Base-by-base conservation (phyloP, 2,888 invertebrate species). In the Gryllus longicercus region DNA sequence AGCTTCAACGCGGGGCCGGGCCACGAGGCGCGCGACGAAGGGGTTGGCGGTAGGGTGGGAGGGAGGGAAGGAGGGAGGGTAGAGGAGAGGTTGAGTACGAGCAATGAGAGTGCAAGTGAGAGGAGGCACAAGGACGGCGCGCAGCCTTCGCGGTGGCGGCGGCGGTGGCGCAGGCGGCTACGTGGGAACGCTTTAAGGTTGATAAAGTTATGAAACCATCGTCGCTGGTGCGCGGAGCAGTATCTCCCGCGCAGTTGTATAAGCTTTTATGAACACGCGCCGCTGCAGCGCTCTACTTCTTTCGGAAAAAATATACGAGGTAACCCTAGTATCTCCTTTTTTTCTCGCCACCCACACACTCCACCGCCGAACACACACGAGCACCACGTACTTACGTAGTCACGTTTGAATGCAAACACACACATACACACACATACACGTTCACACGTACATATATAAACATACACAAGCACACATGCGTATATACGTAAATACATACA, bases 361-460 rank as follows among this genome's bases (percentile, higher is more conserved):
- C 21, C 11, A 38, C 14, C 23, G 16, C 74, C 25, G 50, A 76
- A 23, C 50, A 50, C 23, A 76, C 76, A 76, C 23, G 3, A 18
- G 11, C 18, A 50, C 21, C 76, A 18, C 76, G 25, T 76, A 50
- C 50, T n/a, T 76, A 76, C 49, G 76, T 76, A 50, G 76, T 76
- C 76, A 50, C 76, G 50, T 76, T 76, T 38, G 50, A 50, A n/a
- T 21, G 76, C 25, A 18, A 49, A 49, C n/a, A n/a, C n/a, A n/a
- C n/a, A n/a, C n/a, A n/a, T 21, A 21, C 76, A 49, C 14, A 23
- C 16, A 21, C 75, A 4, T 76, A 76, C 49, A 76, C 49, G 5
- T 18, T 38, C 21, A n/a, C 49, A 76, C 49, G 1, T 21, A 76
- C 16, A 76, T 76, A 21, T 51, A 38, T 16, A 78, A 23, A 18